Base-by-base conservation (phyloP, 2,888 invertebrate genomes). In the Callyntrura sp. region DNA sequence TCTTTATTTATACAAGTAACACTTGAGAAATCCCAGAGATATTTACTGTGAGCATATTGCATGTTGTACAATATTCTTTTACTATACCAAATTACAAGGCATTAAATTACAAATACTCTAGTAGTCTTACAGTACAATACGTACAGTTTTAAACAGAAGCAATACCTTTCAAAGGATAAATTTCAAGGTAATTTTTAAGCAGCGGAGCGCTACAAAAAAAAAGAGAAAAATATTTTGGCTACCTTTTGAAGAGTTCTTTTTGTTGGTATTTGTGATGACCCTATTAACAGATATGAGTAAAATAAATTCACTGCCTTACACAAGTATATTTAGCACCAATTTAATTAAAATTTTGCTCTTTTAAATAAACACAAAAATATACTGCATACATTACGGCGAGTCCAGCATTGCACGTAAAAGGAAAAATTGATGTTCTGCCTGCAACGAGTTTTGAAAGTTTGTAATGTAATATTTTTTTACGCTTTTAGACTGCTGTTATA, bases 181-280 rank as follows among this genome's bases (percentile, higher is more conserved):
- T 81, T 84, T 85, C 85, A 73, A 84, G 84, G 84, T 70, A 20
- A 68, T 68, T n/a, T n/a, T 68, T n/a, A 48, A 76, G 73, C 17
- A 12, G 17, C 6, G 11, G n/a, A n/a, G 11, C 25, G 25, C 51
- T 6, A 51, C 4, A 73, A 73, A 43, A 76, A 48, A 23, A 51
- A 6, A 25, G 8, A 55, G 14, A 25, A 57, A 48, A 65, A 48
- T 20, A 14, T 45, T 25, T 62, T 82, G 25, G 28, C 60, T 82
- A 82, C 82, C 82, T 82, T 82, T 9, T 43, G 1, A n/a, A 43
- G 25, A 28, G 57, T 79, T 14, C 11, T 28, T 57, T 57, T 2
- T 60, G 12, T 17, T 48, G 28, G 25, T n/a, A n/a, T n/a, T n/a
- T n/a, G n/a, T 23, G 76, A 23, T 20, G 17, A 11, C 11, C 9